phyloP scores from a whole-genome alignment of 2,797 vertebrate species.

The Gymnopithys bicolor region DNA sequence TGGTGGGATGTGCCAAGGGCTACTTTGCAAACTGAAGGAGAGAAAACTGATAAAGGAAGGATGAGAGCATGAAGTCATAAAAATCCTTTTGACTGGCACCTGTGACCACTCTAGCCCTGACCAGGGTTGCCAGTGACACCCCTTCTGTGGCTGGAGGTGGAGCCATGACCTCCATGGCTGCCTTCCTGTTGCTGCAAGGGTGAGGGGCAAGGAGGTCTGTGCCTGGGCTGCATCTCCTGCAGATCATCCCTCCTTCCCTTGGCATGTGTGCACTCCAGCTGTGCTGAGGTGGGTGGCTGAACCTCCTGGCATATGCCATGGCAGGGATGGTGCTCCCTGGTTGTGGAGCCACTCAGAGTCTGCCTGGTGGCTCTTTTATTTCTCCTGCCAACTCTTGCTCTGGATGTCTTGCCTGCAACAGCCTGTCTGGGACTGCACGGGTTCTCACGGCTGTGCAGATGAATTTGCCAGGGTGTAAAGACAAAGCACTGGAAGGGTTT shows the following conservation, averaged over 20 bases:
- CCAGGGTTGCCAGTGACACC: background rate
- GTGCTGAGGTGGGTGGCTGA: background rate
- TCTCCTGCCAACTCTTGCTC: background rate
- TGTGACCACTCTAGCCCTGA: background rate
- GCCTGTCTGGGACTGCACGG: fast-evolving
- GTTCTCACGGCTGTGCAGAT: fast-evolving
- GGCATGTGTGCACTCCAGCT: background rate
- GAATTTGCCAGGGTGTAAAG: background rate
- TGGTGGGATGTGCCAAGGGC: background rate
- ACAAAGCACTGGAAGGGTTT: background rate
- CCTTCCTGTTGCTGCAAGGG: background rate
- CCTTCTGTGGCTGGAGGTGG: background rate
- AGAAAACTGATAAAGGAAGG: background rate
- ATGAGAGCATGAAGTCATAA: background rate
- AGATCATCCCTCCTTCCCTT: background rate
- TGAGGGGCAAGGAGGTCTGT: background rate
- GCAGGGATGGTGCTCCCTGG: background rate
- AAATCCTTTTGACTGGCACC: background rate
- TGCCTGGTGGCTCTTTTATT: background rate
- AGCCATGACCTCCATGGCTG: background rate
- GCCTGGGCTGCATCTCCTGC: fast-evolving
- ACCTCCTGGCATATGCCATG: background rate
- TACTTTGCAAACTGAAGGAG: background rate
- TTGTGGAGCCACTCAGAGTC: background rate
- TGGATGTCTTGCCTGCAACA: background rate